Conservation (phyloP, 1,140 invertebrate genomes). For the Phenacoccus solenopsis region DNA sequence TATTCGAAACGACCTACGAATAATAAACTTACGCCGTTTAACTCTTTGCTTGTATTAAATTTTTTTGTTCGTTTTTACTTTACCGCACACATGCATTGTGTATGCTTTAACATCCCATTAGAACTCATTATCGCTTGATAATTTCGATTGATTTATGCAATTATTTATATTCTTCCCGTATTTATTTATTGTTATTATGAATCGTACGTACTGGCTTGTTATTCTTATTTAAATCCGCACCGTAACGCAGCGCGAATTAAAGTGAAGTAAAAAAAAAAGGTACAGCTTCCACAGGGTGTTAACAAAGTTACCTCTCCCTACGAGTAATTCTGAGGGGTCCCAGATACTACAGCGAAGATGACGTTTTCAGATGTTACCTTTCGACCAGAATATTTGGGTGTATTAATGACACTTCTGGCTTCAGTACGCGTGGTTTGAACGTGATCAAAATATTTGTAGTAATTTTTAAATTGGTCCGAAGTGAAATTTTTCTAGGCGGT, state of each 20-base stretch:
- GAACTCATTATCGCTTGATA: neutral
- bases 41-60: neutral
- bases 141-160: conserved; percentile 2
- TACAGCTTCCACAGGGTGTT: neutral
- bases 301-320: neutral
- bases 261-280: neutral
- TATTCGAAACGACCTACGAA: neutral
- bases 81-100: neutral
- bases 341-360: too few species aligned
- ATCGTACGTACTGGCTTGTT: neutral
- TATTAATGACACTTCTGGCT: too few species aligned
- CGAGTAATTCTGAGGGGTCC: too few species aligned
- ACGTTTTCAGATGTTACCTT: too few species aligned
- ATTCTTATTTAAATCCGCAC: neutral
- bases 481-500: too few species aligned
- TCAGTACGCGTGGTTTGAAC: too few species aligned
- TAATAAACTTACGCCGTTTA: neutral
- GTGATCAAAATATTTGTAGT: too few species aligned
- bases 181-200: conserved; percentile 4
- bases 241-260: neutral
- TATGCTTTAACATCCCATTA: neutral
- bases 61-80: neutral
- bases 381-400: too few species aligned
- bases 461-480: too few species aligned
- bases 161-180: neutral